These are phyloP conservation scores for Brachycybe producta DNA, from an alignment of 2,888 invertebrate genomes.

Conservation along the genomic window DNA sequence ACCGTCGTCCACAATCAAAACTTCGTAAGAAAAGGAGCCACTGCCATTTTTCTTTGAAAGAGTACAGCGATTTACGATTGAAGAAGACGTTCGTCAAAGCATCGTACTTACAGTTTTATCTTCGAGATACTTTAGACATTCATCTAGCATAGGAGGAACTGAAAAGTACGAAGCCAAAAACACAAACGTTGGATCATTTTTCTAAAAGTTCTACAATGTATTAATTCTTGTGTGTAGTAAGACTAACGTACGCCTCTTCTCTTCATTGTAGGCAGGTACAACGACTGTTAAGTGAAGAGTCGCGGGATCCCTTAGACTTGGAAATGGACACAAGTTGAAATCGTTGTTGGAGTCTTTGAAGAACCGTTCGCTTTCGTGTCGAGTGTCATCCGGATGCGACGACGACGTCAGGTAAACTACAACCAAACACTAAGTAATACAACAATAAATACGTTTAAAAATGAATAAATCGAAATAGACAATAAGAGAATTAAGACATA, in stretches of 20 bases:
- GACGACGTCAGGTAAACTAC: neutral
- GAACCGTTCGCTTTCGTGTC: conserved; percentile 53
- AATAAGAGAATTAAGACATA: too few relatives aligned
- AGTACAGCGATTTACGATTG: too few relatives aligned
- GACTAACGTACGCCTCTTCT: conserved; percentile 60
- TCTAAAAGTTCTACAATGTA: conserved; percentile 3
- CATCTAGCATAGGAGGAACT: conserved; percentile 85
- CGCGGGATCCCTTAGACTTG: conserved; percentile 55
- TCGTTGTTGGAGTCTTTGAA: conserved; percentile 51
- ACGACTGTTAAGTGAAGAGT: conserved; percentile 72
- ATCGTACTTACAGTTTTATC: conserved; percentile 36
- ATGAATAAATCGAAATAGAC: too few relatives aligned
- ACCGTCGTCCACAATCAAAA: conserved; percentile 95
- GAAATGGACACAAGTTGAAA: conserved; percentile 46
- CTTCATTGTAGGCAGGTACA: conserved; percentile 95
- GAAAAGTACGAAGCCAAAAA: conserved; percentile 17
- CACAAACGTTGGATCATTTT: neutral
- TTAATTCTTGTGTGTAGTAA: neutral
- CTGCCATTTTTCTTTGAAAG: too few relatives aligned
- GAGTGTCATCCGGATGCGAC: neutral
- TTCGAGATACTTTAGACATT: conserved; percentile 70
- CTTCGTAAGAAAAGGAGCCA: conserved; percentile 68
- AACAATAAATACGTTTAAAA: too few relatives aligned
- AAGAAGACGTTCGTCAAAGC: too few relatives aligned
- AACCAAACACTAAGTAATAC: too few relatives aligned